Evolutionary conservation across 2,888 invertebrate genomes (phyloP), one percentile per base, ranked within the genome.

Genomic region (Heliconius charithonia): DNA sequence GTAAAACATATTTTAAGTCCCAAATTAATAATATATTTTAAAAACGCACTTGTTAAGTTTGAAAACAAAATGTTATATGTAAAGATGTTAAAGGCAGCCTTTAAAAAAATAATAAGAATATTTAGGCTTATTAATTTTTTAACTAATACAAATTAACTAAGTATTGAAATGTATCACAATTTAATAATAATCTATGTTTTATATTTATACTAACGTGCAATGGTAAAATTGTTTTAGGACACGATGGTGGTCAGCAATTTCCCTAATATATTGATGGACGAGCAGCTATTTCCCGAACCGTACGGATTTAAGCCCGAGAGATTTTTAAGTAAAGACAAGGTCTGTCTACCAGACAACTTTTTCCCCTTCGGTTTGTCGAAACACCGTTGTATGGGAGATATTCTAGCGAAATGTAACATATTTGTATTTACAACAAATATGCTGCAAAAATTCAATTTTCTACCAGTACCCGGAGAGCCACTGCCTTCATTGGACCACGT

Each of bases 331-430:
- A 93, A 96, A 75, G 96, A 96, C 0, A 97, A 96, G 82, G 89
- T 96, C 1, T 89, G 91, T 41, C 87, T 96, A 2, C 97, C 97
- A 0, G 97, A 97, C 27, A 95, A 96, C 66, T 97, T 96, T 86
- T 95, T 97, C 83, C 98, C 98, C 0, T 98, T 98, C 85, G 97
- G 98, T 25, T 92, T 96, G 75, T 97, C 97, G 0, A 97, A 96
- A 84, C 97, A 97, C 87, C 96, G 98, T 75, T 98, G 98, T 86
- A 96, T 98, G 96, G 98, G 98, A 0, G 98, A 98, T 86, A 89
- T 92, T 0, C 84, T 95, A n/a, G 97, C 97, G 0, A 96, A 96
- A 85, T 97, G 97, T 84, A 98, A 97, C 85, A 95, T 98, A 75
- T 98, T 98, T 86, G 89, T 97, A 56, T 97, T 98, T 85, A 96